Percentiles rank a stretch among this genome's conserved stretches.
Evolutionary conservation across 1,140 invertebrate genomes (phyloP).

Genomic region (Solen grandis): DNA sequence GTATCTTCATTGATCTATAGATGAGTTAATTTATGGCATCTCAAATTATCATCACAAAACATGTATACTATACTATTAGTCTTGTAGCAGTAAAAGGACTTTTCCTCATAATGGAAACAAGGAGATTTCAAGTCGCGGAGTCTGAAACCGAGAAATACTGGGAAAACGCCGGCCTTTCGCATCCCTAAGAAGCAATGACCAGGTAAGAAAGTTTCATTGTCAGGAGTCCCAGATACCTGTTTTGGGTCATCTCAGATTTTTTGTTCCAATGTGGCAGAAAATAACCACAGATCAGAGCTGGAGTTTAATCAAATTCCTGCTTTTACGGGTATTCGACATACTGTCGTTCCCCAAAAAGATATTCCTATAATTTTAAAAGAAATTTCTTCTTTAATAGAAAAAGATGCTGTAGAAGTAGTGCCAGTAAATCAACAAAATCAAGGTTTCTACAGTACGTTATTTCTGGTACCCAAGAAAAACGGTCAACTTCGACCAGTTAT

Average conservation of each 20-base stretch:
- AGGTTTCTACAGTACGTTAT: conserved; percentile 61
- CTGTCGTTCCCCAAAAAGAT: conserved; percentile 13
- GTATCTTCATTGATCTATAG: no score
- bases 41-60: no score
- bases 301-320: conserved; percentile 29
- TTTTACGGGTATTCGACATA: conserved; percentile 16
- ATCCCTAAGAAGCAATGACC: no score
- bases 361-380: conserved; percentile 42
- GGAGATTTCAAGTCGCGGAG: neutral
- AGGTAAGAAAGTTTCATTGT: conserved; percentile 1
- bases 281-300: conserved; percentile 33
- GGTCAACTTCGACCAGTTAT: conserved; percentile 41
- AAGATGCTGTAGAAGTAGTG: conserved; percentile 42
- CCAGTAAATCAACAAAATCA: neutral
- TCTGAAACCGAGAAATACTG: neutral
- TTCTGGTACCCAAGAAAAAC: conserved; percentile 54
- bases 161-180: conserved; percentile 2
- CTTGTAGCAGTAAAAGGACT: neutral
- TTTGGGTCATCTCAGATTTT: neutral
- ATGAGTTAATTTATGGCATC: no score
- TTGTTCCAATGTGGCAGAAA: conserved; percentile 19
- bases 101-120: neutral
- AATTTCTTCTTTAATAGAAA: conserved; percentile 37
- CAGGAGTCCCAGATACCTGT: conserved; percentile 41
- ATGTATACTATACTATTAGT: no score